Evolutionary conservation across 2,113 vertebrate species (phyloP), one percentile per base, ranked within the genome.

Genomic region (Acrocephalus kingi): DNA sequence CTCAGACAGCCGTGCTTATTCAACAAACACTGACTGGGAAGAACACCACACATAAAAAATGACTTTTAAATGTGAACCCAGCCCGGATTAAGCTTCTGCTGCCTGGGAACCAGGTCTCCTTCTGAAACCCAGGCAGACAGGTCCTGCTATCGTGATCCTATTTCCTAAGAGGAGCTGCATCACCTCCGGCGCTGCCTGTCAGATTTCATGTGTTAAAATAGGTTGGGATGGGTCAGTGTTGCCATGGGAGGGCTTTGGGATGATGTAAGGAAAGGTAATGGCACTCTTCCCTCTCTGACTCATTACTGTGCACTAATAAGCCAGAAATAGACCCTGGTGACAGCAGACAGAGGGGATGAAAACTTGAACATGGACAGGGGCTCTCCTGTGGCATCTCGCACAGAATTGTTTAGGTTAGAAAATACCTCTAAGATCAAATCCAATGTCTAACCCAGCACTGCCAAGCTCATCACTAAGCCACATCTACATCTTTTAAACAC

Each of bases 211-310:
- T 39, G 83, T 88, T 94, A 55, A 95, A 71, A 91, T 75, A 90
- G 92, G 76, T 6, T 90, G 88, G 93, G 90, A 90, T 87, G 79
- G 95, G 94, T 89, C 93, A 96, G 69, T 81, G 90, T 56, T 96
- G 68, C 94, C 79, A 81, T 21, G 76, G 76, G 85, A 96, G 85
- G 92, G 45, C 90, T 92, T 54, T 1, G 10, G 76, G 93, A 94
- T 95, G 93, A 97, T 95, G 90, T 84, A 95, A 93, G 87, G 92
- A 92, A 85, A 94, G 82, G 88, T 94, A 96, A 93, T 93, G 92
- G 93, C 94, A 88, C 88, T 90, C 90, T 89, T 93, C 94, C 92
- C 94, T 87, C 91, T 95, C 92, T 96, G 95, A 96, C 93, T 97
- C 96, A 96, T 78, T 86, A 67, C 88, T 37, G 51, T 95, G 94